phyloP scores from a whole-genome alignment of 2,797 vertebrate species.

The Silurus lanzhouensis region DNA sequence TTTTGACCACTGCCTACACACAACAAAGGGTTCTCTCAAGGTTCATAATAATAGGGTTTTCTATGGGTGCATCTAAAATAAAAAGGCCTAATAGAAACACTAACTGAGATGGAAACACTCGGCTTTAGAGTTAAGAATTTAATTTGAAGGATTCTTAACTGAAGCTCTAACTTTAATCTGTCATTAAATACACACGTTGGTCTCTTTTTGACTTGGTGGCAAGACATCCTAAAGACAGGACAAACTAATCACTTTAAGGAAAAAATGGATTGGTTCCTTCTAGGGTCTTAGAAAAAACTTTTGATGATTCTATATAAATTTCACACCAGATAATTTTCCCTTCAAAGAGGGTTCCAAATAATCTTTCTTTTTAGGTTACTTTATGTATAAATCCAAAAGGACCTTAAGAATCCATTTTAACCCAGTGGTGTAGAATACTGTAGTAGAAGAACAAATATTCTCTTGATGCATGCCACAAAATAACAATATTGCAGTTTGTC shows the following conservation, averaged over 20 bases:
- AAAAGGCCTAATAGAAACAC: not conserved
- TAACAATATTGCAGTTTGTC: not conserved
- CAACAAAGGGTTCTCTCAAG: not conserved
- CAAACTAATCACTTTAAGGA: not conserved
- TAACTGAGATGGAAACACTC: not conserved
- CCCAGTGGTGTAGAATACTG: not conserved
- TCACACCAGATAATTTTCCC: not conserved
- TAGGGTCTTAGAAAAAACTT: not conserved
- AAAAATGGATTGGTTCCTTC: not conserved
- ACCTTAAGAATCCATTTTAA: not conserved
- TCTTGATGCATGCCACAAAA: not conserved
- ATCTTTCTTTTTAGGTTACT: not conserved
- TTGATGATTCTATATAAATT: not conserved
- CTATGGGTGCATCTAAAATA: no score
- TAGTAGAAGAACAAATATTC: no score
- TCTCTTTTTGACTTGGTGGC: not conserved
- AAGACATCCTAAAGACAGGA: not conserved
- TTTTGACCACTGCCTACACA: not conserved
- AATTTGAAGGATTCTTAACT: not conserved
- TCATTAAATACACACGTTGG: not conserved
- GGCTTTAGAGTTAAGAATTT: not conserved
- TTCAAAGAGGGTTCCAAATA: not conserved
- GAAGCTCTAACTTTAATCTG: not conserved
- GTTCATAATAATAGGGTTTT: not conserved
- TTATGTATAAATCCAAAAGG: not conserved